Evolutionary conservation across 2,888 invertebrate species (phyloP), one percentile per base, ranked within the genome.

Genomic region (Nudaria mundana): DNA sequence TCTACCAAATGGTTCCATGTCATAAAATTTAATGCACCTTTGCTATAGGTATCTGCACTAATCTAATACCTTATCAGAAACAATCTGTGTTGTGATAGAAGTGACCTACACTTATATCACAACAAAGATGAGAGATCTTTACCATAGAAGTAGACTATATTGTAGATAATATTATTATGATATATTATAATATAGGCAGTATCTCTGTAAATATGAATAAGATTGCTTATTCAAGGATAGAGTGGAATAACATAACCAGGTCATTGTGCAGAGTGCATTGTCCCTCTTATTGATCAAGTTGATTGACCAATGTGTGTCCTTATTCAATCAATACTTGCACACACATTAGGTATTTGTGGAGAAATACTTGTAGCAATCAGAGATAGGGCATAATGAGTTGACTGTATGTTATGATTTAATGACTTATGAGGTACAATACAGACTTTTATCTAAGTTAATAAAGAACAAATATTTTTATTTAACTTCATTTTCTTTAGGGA

Each of bases 1-100:
- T 28, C 35, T 30, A 30, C 5, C 47, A 29, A 24, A 14, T 12
- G 38, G 23, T 25, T n/a, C 13, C 31, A 28, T 22, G 4, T 32
- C 28, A 32, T 24, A 23, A 37, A 20, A 8, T 20, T 26, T 24
- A 13, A 18, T 14, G 13, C 23, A 24, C 13, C 13, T 20, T 5
- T 18, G 14, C 11, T 7, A 10, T 31, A n/a, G n/a, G n/a, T n/a
- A 22, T 31, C 2, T 26, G 20, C 15, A 22, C 14, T 26, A 22
- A 28, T 11, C 6, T 20, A 32, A 26, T 14, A 13, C 10, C 25
- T 15, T 22, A 11, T 28, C 10, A 15, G 6, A 16, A 11, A 5
- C n/a, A n/a, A n/a, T n/a, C n/a, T n/a, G n/a, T n/a, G n/a, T n/a
- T n/a, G n/a, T n/a, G n/a, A n/a, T n/a, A n/a, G n/a, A n/a, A n/a